Evolutionary conservation across 2,113 vertebrate genomes (phyloP).

Genomic region (Pseudopodoces humilis): DNA sequence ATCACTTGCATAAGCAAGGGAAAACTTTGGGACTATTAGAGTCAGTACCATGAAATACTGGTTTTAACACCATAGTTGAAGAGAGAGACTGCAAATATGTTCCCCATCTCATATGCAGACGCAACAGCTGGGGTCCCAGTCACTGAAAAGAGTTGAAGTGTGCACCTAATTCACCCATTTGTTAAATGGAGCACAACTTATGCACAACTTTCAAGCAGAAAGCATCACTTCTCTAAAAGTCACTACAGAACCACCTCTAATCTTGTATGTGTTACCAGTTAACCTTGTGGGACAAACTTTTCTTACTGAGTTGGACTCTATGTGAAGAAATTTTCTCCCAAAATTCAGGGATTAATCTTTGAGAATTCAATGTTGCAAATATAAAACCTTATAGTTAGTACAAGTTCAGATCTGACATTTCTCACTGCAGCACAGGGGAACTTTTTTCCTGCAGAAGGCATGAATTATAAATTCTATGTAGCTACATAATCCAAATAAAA

Average conservation of each 20-base stretch:
- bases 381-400: background rate
- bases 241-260: background rate
- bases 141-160: background rate
- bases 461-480: background rate
- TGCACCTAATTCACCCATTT: background rate
- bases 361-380: background rate
- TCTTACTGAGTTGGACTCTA: background rate
- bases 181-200: accelerated
- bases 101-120: background rate
- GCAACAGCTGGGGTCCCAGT: background rate
- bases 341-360: background rate
- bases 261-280: background rate
- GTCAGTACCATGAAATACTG: accelerated
- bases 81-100: background rate
- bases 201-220: background rate
- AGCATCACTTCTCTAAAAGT: background rate
- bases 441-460: background rate
- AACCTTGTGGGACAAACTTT: background rate
- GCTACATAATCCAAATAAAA: conserved; percentile 9
- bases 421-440: background rate
- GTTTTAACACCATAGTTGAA: background rate
- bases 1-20: background rate
- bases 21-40: background rate
- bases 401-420: background rate
- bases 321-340: background rate